Conservation (phyloP, 2,113 vertebrate genomes). For the Nothobranchius furzeri region DNA sequence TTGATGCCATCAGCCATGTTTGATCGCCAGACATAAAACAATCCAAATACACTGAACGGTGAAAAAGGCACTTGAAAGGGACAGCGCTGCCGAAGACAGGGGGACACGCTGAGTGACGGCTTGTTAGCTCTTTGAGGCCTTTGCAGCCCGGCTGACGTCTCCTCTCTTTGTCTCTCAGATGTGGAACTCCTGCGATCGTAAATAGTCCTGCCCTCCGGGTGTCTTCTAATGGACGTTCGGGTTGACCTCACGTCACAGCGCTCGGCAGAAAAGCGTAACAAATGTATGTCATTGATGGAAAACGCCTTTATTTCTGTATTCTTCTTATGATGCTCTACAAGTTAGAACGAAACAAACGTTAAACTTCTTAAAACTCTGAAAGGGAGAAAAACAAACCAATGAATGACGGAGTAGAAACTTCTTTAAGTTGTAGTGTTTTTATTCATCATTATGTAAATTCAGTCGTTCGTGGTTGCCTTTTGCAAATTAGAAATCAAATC, state of each 20-base stretch:
- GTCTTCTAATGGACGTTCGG: constrained; percentile 18
- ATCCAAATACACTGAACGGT: constrained; percentile 34
- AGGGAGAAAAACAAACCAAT: not conserved
- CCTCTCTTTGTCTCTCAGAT: constrained; percentile 38
- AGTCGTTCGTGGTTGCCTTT: constrained; percentile 71
- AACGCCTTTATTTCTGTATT: constrained; percentile 42
- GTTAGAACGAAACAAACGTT: no score
- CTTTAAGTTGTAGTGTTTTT: constrained; percentile 75
- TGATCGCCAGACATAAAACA: constrained; percentile 50
- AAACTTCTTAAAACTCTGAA: no score
- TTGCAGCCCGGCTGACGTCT: constrained; percentile 40
- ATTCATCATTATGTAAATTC: constrained; percentile 79
- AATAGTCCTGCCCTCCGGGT: constrained; percentile 45
- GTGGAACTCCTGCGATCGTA: constrained; percentile 34
- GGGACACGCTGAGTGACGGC: constrained; percentile 55
- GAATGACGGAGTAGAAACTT: not conserved
- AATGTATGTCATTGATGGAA: constrained; percentile 26
- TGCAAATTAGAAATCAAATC: constrained; percentile 74
- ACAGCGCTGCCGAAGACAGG: constrained; percentile 39
- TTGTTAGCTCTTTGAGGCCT: constrained; percentile 49
- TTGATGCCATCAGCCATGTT: constrained; percentile 36
- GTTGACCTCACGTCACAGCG: no score
- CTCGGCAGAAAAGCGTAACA: constrained; percentile 22
- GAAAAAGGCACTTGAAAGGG: constrained; percentile 54
- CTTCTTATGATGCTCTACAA: no score